Evolutionary conservation across 2,888 invertebrate species (phyloP).

Genomic region (Apantesis nais): DNA sequence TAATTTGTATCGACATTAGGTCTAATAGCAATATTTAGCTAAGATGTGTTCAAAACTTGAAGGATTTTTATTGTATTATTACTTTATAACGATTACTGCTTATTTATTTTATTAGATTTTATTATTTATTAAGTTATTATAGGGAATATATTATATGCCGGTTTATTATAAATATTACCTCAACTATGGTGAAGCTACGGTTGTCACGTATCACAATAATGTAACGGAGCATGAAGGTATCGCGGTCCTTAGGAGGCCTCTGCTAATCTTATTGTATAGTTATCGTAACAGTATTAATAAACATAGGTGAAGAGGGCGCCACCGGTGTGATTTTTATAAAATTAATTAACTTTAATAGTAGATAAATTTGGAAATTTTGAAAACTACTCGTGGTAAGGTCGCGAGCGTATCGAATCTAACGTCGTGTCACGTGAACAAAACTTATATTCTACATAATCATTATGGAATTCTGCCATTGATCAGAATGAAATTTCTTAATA

Average conservation of each 20-base stretch:
- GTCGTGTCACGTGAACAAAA: slow-evolving; percentile 21
- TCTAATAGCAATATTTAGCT: slow-evolving; percentile 81
- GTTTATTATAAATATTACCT: slow-evolving; percentile 68
- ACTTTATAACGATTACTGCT: slow-evolving; percentile 67
- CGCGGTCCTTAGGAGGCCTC: slow-evolving; percentile 15
- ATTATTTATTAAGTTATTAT: slow-evolving; percentile 77
- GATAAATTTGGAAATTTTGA: slow-evolving; percentile 41
- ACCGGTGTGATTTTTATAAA: slow-evolving; percentile 53
- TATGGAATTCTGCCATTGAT: slow-evolving; percentile 13
- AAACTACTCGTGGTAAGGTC: slow-evolving; percentile 38
- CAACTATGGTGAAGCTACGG: slow-evolving; percentile 58
- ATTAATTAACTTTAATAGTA: slow-evolving; percentile 49
- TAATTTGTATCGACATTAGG: slow-evolving; percentile 72
- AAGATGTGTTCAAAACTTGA: slow-evolving; percentile 82
- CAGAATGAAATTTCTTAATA: slow-evolving; percentile 12
- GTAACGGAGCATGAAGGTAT: slow-evolving; percentile 24
- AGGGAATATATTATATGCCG: slow-evolving; percentile 58
- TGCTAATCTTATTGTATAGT: slow-evolving; percentile 44
- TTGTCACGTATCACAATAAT: slow-evolving; percentile 61
- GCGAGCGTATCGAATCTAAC: slow-evolving; percentile 30
- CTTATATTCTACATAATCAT: slow-evolving; percentile 12
- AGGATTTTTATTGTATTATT: slow-evolving; percentile 68
- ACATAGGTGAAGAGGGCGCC: slow-evolving; percentile 58
- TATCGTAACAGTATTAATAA: slow-evolving; percentile 71
- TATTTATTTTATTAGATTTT: slow-evolving; percentile 78